Percentiles rank a stretch among this genome's conserved stretches.
Conservation (phyloP, 2,113 vertebrate species). For the Calypte anna region DNA sequence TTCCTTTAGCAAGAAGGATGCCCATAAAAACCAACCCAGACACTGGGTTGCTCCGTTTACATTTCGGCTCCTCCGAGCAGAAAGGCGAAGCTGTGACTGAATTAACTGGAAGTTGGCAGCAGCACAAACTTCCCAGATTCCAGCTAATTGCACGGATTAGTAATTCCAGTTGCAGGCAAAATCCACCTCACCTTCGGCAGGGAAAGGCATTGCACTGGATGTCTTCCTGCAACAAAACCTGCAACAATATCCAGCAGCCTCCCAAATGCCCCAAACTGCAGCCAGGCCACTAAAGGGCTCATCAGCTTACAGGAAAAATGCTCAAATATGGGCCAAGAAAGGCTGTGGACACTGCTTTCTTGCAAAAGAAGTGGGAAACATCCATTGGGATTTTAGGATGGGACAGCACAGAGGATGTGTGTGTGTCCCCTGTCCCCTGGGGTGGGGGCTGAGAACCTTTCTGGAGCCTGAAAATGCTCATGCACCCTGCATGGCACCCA, state of each 20-base stretch:
- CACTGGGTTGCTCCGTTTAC: not conserved
- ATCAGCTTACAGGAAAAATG: fast-evolving
- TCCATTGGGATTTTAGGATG: not conserved
- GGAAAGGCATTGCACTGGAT: not conserved
- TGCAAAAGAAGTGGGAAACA: not conserved
- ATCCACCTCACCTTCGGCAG: not conserved
- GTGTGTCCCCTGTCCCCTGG: not conserved
- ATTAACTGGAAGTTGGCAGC: not conserved
- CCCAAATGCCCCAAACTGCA: fast-evolving
- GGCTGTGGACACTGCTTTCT: not conserved
- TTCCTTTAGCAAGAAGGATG: not conserved
- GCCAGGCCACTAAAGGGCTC: not conserved
- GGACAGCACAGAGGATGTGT: not conserved
- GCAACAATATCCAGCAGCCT: not conserved
- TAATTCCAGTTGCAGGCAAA: not conserved
- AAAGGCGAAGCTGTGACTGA: not conserved
- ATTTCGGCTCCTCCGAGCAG: not conserved
- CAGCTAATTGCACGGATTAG: constrained; percentile 32
- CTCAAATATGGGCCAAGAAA: not conserved
- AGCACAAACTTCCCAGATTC: not conserved
- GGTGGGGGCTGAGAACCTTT: not conserved
- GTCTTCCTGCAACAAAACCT: not conserved
- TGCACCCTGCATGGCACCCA: too few species aligned
- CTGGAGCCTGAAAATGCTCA: fast-evolving
- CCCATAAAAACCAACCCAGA: not conserved